phyloP scores from a whole-genome alignment of 1,140 invertebrate genomes.

The Centruroides sculpturatus region DNA sequence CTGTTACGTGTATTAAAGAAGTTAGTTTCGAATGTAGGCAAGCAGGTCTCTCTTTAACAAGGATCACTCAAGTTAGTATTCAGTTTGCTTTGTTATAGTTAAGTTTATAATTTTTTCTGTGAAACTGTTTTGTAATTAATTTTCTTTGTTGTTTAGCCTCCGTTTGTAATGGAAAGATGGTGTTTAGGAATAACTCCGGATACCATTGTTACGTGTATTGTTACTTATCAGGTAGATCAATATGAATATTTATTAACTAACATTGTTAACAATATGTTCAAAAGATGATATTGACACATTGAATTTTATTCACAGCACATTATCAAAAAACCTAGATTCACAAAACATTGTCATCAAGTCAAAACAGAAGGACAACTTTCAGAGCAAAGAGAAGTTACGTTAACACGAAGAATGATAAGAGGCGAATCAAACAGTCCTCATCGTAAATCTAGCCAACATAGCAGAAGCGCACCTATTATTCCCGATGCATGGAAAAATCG shows the following conservation, averaged over 20 bases:
- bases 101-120: background rate
- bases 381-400: slow-evolving; percentile 10
- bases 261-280: background rate
- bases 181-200: slow-evolving; percentile 22
- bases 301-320: slow-evolving; percentile 4
- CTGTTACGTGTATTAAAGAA: slow-evolving; percentile 23
- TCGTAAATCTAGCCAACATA: background rate
- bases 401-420: background rate
- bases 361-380: slow-evolving; percentile 7
- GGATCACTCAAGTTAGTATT: slow-evolving; percentile 10
- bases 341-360: slow-evolving; percentile 12
- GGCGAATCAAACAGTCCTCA: background rate
- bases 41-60: slow-evolving; percentile 11
- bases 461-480: slow-evolving; percentile 8
- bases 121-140: background rate
- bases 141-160: slow-evolving; percentile 21
- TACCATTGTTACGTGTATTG: slow-evolving; percentile 26
- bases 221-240: slow-evolving; percentile 26
- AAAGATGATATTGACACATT: background rate
- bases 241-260: background rate
- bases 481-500: slow-evolving; percentile 9
- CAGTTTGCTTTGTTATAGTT: background rate
- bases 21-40: slow-evolving; percentile 24
- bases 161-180: slow-evolving; percentile 31
- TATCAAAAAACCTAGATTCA: slow-evolving; percentile 13